Evolutionary conservation across 2,113 vertebrate genomes (phyloP).

Genomic region (Egretta garzetta): DNA sequence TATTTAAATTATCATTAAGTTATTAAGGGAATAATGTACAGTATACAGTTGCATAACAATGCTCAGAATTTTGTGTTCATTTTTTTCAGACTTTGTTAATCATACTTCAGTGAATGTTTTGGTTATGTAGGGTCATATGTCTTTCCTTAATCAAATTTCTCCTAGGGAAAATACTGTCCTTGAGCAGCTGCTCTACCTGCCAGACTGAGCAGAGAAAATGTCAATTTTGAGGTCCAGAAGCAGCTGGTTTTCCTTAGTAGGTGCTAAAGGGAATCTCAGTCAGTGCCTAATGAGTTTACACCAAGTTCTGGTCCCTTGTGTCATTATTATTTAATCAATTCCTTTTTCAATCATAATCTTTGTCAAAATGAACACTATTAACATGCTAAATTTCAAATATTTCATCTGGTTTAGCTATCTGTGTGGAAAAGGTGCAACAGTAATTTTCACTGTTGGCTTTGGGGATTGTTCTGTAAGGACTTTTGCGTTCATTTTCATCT

Average conservation of each 20-base stretch:
- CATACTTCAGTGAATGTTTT: background rate
- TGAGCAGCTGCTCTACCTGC: background rate
- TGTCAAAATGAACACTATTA: background rate
- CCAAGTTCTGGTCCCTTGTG: background rate
- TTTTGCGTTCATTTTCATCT: background rate
- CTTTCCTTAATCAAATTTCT: background rate
- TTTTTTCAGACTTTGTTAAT: background rate
- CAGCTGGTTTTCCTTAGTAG: background rate
- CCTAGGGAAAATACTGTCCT: background rate
- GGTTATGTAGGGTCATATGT: background rate
- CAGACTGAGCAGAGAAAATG: background rate
- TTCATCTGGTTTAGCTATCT: background rate
- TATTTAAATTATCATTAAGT: background rate
- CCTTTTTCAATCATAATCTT: background rate
- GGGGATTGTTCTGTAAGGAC: background rate
- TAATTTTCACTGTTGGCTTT: background rate
- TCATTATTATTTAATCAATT: background rate
- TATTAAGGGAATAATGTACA: background rate
- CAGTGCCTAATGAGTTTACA: background rate
- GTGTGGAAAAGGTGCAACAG: background rate
- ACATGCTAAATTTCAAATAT: background rate
- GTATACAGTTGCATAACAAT: background rate
- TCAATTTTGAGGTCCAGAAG: background rate
- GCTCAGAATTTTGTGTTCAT: background rate
- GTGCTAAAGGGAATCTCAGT: background rate